Evolutionary conservation across 2,113 vertebrate species (phyloP), one percentile per base, ranked within the genome.

Genomic region (Tor tambroides): DNA sequence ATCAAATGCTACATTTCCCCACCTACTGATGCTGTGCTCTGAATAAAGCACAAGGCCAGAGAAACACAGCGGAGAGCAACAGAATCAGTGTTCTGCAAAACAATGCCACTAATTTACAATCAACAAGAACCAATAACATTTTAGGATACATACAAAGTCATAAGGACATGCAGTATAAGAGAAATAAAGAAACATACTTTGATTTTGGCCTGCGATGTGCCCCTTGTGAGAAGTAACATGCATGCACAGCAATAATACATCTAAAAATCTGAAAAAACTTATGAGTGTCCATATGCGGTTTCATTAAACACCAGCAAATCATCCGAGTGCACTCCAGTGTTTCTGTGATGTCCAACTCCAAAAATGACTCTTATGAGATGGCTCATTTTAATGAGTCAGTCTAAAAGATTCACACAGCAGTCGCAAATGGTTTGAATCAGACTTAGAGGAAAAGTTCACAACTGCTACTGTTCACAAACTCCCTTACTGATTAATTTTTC

Each of bases 1-100:
- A 82, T 72, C 61, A 59, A 84, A 87, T 72, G 49, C 49, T 35
- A 72, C 46, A 78, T 56, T 78, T 84, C 38, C 32, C n/a, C 41
- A 76, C 43, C 32, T 30, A 72, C 76, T 80, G 59, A 30, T 26
- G 38, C 49, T 83, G 61, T 12, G 63, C 63, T 35, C 32, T 46
- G 80, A 17, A 84, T 23, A 41, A 61, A 74, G 51, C 5, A 21
- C 19, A 51, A 63, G 75, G 0, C 14, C 11, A 49, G 10, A 51
- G 28, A 72, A 74, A 84, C 12, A 43, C 74, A 51, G 23, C 23
- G 43, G 77, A 51, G 54, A 32, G 14, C 78, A 49, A 23, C n/a
- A 30, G 14, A 23, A 76, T 61, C 67, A 26, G 32, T 32, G 80
- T 88, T 76, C 19, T 23, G 67, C 32, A 23, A 86, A 83, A 84